Conservation (phyloP, 2,888 invertebrate species). For the Pecten maximus region DNA sequence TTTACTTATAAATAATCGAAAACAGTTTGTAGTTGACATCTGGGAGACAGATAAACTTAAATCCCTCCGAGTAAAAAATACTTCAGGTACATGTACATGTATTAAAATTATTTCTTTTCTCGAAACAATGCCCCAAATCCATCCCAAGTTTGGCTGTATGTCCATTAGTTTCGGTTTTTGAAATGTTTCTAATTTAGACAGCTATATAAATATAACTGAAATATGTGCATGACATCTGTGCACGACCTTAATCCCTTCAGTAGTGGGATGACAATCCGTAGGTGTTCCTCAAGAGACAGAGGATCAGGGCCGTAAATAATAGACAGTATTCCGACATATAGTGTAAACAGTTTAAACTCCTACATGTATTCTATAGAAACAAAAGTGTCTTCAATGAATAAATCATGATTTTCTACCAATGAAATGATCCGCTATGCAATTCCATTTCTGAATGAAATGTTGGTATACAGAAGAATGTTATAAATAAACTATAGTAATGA, state of each 20-base stretch:
- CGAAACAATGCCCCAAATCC: background rate
- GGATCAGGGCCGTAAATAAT: background rate
- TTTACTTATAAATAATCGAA: background rate
- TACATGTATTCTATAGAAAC: background rate
- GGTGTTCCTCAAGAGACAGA: background rate
- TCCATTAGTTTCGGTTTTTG: background rate
- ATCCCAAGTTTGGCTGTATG: background rate
- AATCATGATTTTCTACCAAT: background rate
- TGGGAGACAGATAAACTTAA: background rate
- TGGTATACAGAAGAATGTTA: background rate
- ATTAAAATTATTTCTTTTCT: background rate
- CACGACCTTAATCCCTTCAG: background rate
- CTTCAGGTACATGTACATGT: background rate
- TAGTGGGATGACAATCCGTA: background rate
- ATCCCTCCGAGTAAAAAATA: background rate
- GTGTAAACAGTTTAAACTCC: background rate
- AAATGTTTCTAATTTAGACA: background rate
- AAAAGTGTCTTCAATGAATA: constrained; percentile 1
- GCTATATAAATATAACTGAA: background rate
- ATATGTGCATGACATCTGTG: constrained; percentile 13
- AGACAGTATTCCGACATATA: background rate
- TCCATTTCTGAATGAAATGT: background rate
- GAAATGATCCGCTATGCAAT: background rate
- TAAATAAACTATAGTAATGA: background rate
- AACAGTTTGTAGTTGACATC: background rate